Base-by-base conservation (phyloP, 2,888 invertebrate species). In the Agapetus fuscipes region DNA sequence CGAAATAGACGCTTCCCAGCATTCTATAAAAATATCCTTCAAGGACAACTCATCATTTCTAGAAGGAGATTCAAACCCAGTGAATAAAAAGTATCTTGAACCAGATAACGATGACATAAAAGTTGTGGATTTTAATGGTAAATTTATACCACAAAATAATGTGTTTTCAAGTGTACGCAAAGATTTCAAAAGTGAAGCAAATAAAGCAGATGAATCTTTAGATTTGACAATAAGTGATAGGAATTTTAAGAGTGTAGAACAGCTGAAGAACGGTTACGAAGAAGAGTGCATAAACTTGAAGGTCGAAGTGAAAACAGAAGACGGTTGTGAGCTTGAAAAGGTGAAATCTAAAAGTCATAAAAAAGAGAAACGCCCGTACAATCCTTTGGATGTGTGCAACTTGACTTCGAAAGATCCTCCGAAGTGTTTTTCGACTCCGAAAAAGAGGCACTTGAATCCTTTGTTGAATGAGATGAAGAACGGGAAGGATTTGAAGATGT, bases 341-440 rank as follows among this genome's bases (percentile, higher is more conserved):
- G 40, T 30, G 49, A 50, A 45, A 52, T 55, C 37, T 54, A 59
- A 26, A 51, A 51, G 43, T 46, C 59, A 52, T 50, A 57, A 60
- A 45, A 61, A 53, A 17, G 29, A 31, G 24, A 64, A 64, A 57
- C 60, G n/a, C n/a, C n/a, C 51, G 49, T 74, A 68, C 50, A 74
- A 76, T 55, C 76, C 76, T n/a, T 56, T 76, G 39, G 76, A 76
- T 53, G 75, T 76, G 9, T 76, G 72, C 42, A 76, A 76, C 60
- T 61, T 76, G 49, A 76, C 76, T 17, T 71, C 76, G 7, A 72
- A 71, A 55, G 76, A 75, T 53, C 75, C 75, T 1, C 74, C 75
- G 2, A 72, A 68, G 49, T 63, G 66, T 3, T 61, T 60, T 34
- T 63, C 67, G 3, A 66, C 69, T 13, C 62, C 64, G 1, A 72